Evolutionary conservation across 2,888 invertebrate genomes (phyloP), one percentile per base, ranked within the genome.

Genomic region (Temnothorax ravouxi): DNA sequence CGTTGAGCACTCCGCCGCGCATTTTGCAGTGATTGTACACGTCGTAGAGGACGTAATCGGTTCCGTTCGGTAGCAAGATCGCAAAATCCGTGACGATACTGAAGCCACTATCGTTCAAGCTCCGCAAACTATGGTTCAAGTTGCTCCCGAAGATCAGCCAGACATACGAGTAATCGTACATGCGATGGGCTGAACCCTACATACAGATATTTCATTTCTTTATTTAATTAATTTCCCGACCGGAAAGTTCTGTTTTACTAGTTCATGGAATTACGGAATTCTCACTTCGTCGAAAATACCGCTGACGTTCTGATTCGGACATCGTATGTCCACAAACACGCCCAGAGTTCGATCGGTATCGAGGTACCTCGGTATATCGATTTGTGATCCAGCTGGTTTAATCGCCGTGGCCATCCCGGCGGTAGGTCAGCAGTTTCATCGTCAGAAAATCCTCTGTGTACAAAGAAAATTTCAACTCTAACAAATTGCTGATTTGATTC

Each of bases 1-100:
- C 69, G 34, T 91, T 92, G 11, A 93, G 81, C 38, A 47, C 66
- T 44, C 93, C 91, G 38, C 90, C 93, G 9, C 91, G 86, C 56
- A 72, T 74, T 83, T 92, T 92, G 38, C 90, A 89, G 47, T 84
- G 93, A 88, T 93, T 93, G 50, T 90, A 93, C 72, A 90, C 87
- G 2, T 93, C 93, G 62, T 92, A 88, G 3, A 93, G 77, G 34
- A 87, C 44, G 52, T 88, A 91, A 71, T 50, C 21, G 29, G 77
- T 67, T 6, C 15, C 66, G 3, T 80, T 67, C 2, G 79, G 41
- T 8, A 91, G 21, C 18, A 90, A 88, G n/a, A 93, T 84, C 0
- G 87, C 90, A 4, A 93, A 75, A 85, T 93, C 93, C 8, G 93
- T 93, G n/a, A 88, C 86, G 9, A 91, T 66, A 61, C 91, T 92